Conservation (phyloP, 2,888 invertebrate genomes). For the Drosophila eohydei region DNA sequence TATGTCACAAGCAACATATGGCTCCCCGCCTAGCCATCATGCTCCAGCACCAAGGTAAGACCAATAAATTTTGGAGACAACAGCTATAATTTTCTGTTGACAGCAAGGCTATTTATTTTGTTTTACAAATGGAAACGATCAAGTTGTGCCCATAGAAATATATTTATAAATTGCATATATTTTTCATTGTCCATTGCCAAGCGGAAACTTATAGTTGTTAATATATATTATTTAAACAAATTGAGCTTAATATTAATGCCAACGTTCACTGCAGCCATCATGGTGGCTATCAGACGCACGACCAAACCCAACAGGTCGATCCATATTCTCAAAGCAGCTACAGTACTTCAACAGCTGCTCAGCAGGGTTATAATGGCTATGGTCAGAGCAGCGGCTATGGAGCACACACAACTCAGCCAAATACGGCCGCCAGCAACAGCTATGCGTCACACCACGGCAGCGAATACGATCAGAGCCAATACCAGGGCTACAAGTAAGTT, state of each 20-base stretch:
- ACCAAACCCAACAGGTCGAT: constrained; percentile 84
- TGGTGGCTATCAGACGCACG: constrained; percentile 82
- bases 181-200: neutral
- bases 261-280: constrained; percentile 79
- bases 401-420: constrained; percentile 68
- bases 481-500: constrained; percentile 83
- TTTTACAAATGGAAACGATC: no score
- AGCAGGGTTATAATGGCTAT: constrained; percentile 84
- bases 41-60: constrained; percentile 78
- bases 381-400: constrained; percentile 82
- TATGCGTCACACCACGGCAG: constrained; percentile 80
- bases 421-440: constrained; percentile 76
- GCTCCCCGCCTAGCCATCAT: constrained; percentile 74
- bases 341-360: constrained; percentile 77
- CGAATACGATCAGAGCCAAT: constrained; percentile 85
- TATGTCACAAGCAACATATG: constrained; percentile 76
- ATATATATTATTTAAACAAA: neutral
- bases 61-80: neutral
- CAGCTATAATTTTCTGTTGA: neutral
- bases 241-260: constrained; percentile 45
- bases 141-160: neutral
- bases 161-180: neutral
- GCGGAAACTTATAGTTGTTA: neutral
- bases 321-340: constrained; percentile 84
- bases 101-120: neutral